phyloP scores from a whole-genome alignment of 2,797 vertebrate species.

The Sorex maritimensis region DNA sequence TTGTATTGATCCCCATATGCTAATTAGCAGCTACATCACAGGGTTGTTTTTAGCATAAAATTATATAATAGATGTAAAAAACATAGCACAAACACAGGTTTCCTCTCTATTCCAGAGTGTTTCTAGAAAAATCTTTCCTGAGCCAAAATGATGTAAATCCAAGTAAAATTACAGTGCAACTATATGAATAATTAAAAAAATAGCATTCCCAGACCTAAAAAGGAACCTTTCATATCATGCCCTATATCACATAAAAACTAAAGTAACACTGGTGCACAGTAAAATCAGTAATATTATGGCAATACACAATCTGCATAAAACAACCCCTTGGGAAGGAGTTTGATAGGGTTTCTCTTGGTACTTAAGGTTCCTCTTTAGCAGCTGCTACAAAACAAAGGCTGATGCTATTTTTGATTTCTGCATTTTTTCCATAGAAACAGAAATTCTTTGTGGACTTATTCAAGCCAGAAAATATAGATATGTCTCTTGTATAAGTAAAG shows the following conservation, averaged over 20 bases:
- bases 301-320: background rate
- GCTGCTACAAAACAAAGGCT: background rate
- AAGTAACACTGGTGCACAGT: background rate
- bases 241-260: background rate
- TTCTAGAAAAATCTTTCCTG: background rate
- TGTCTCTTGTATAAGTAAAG: background rate
- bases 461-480: background rate
- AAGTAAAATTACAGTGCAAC: background rate
- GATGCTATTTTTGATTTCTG: background rate
- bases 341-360: background rate
- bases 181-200: background rate
- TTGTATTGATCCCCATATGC: background rate
- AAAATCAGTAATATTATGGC: background rate
- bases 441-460: background rate
- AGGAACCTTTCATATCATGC: background rate
- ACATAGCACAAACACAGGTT: background rate
- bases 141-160: background rate
- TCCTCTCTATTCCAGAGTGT: background rate
- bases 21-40: slow-evolving; percentile 16
- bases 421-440: background rate
- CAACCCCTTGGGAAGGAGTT: background rate
- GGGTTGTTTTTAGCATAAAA: background rate
- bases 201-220: background rate
- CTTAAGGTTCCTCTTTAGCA: background rate
- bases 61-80: slow-evolving; percentile 54